Percentiles rank a stretch among this genome's conserved stretches.
Evolutionary conservation across 1,140 invertebrate genomes (phyloP).

Genomic region (Brachionus koreanus): DNA sequence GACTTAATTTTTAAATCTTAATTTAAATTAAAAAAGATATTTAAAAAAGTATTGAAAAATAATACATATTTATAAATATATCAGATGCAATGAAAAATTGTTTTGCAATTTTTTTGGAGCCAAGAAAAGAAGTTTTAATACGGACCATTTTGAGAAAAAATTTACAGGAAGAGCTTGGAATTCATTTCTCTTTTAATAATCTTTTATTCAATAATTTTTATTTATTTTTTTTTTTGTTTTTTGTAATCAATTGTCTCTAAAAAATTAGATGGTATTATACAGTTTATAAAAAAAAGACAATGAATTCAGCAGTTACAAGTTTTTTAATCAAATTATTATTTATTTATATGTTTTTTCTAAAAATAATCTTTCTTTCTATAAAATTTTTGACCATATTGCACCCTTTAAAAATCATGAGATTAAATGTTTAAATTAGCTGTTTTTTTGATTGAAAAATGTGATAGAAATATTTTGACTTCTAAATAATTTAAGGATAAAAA

Average conservation of each 20-base stretch:
- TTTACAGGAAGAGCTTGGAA: neutral
- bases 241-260: too few species aligned
- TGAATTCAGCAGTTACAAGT: too few species aligned
- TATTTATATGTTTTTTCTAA: neutral
- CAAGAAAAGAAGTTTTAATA: neutral
- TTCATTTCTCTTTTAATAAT: neutral
- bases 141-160: neutral
- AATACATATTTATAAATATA: neutral
- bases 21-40: too few species aligned
- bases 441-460: neutral
- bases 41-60: neutral
- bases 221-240: too few species aligned
- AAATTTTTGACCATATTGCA: conserved; percentile 18
- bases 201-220: neutral
- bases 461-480: too few species aligned
- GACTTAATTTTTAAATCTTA: too few species aligned
- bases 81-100: neutral
- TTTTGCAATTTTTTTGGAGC: neutral
- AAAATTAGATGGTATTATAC: too few species aligned
- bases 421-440: neutral
- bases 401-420: neutral
- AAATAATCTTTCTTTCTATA: neutral
- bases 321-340: too few species aligned
- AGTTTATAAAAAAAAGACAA: too few species aligned
- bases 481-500: too few species aligned